Evolutionary conservation across 1,140 invertebrate species (phyloP).

Genomic region (Euschistus heros): DNA sequence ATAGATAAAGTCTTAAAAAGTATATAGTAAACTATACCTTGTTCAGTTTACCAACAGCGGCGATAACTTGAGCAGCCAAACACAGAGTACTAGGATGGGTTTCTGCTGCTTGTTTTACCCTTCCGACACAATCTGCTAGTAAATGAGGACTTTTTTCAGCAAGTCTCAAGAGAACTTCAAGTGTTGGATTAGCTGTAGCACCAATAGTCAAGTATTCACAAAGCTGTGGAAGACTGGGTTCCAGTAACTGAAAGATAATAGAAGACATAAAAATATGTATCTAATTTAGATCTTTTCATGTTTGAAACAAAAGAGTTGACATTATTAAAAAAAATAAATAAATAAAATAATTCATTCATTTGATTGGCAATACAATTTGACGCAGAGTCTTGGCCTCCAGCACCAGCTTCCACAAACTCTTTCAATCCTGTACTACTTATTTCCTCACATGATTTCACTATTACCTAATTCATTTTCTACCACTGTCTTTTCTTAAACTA

Average conservation of each 20-base stretch:
- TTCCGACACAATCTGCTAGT: conserved; percentile 53
- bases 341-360: too few relatives aligned
- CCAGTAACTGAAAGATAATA: conserved; percentile 46
- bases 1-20: not conserved
- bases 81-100: conserved; percentile 53
- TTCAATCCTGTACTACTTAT: too few relatives aligned
- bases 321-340: too few relatives aligned
- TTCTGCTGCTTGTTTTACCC: conserved; percentile 54
- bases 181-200: conserved; percentile 45
- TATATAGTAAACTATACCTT: conserved; percentile 38
- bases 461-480: too few relatives aligned
- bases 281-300: too few relatives aligned
- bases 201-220: conserved; percentile 54
- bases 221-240: conserved; percentile 64
- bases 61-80: conserved; percentile 51
- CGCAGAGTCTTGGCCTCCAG: too few relatives aligned
- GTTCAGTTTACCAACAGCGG: conserved; percentile 49
- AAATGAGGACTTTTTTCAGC: conserved; percentile 52
- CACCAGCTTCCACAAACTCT: too few relatives aligned
- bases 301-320: too few relatives aligned
- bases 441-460: too few relatives aligned
- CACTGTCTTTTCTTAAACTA: too few relatives aligned
- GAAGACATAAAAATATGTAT: conserved; percentile 20
- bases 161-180: conserved; percentile 69
- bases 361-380: too few relatives aligned